A percentile compares a stretch with the other conserved stretches of the same genome.
phyloP scores from a whole-genome alignment of 1,140 invertebrate species.

The Apis cerana region DNA sequence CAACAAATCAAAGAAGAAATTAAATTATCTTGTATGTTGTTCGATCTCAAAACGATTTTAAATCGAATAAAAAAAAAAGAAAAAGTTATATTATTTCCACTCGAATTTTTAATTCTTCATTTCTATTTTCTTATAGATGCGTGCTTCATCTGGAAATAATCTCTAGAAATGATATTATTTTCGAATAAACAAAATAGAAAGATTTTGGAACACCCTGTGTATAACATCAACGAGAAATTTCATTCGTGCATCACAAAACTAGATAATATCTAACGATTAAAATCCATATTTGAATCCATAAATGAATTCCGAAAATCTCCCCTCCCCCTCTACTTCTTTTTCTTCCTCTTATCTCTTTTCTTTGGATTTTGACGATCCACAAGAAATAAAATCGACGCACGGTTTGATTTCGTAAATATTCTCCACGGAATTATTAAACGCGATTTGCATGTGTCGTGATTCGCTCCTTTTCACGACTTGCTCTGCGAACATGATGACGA shows the following conservation, averaged over 20 bases:
- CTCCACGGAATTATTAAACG: conserved; percentile 17
- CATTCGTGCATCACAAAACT: neutral
- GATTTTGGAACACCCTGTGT: conserved; percentile 6
- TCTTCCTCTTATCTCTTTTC: neutral
- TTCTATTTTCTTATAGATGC: neutral
- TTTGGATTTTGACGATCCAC: neutral
- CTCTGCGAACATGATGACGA: neutral
- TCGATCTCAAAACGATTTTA: too few species aligned
- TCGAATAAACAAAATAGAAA: too few species aligned
- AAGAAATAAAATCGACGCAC: neutral
- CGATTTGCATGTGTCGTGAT: conserved; percentile 14
- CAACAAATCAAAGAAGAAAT: too few species aligned
- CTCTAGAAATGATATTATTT: too few species aligned
- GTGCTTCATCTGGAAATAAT: neutral
- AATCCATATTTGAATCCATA: neutral
- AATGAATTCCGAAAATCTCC: neutral
- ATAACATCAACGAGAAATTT: neutral
- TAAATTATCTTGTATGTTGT: too few species aligned
- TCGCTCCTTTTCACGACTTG: conserved; percentile 26
- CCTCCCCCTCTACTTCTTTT: too few species aligned
- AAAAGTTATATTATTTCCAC: too few species aligned
- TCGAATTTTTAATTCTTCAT: too few species aligned
- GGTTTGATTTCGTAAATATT: conserved; percentile 29
- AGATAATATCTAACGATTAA: neutral
- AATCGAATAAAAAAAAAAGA: too few species aligned